Conservation (phyloP, 2,113 vertebrate genomes). For the Telmatochromis sp. region DNA sequence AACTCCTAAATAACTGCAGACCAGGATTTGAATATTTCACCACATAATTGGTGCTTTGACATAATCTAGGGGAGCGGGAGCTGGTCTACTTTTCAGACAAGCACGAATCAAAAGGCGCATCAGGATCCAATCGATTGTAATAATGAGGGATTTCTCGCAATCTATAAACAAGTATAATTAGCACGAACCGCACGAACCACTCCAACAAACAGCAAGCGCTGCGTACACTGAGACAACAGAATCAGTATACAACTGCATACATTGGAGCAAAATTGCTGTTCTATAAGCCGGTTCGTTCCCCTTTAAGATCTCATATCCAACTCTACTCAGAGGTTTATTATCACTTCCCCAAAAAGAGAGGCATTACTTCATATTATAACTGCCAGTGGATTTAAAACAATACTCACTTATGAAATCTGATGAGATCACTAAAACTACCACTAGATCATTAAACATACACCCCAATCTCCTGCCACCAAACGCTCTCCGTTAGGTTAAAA, state of each 20-base stretch:
- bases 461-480: not conserved
- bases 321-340: not conserved
- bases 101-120: conserved; percentile 54
- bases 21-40: conserved; percentile 70
- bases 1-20: conserved; percentile 66
- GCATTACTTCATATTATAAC: not conserved
- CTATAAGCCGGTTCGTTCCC: not conserved
- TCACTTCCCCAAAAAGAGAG: not conserved
- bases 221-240: not conserved
- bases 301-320: not conserved
- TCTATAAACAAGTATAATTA: conserved; percentile 63
- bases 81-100: conserved; percentile 40
- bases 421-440: not conserved
- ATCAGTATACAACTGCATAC: not conserved
- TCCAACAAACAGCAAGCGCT: conserved; percentile 44
- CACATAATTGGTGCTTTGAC: conserved; percentile 69
- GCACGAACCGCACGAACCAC: conserved; percentile 33
- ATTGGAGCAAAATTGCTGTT: not conserved
- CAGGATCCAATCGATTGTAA: conserved; percentile 58
- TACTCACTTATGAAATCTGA: not conserved
- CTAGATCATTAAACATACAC: not conserved
- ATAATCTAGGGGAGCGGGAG: conserved; percentile 58
- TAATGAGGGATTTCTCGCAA: conserved; percentile 64
- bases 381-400: not conserved
- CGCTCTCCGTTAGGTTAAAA: conserved; percentile 8